Percentiles rank a stretch among this genome's conserved stretches.
Evolutionary conservation across 2,797 vertebrate genomes (phyloP).

Genomic region (Xyrichtys novacula): DNA sequence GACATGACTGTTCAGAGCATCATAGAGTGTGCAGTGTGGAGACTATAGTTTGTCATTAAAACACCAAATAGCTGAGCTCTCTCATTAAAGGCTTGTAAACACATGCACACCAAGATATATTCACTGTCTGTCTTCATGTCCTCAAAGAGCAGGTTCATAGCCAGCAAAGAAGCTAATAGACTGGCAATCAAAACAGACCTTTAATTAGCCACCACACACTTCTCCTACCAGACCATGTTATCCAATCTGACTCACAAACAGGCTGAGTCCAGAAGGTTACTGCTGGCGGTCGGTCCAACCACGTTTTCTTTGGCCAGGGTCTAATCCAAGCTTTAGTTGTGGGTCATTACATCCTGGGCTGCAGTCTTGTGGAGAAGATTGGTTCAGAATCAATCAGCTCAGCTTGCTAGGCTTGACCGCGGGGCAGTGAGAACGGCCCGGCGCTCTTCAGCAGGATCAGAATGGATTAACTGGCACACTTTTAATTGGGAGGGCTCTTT

Average conservation of each 20-base stretch:
- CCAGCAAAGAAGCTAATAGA: not conserved
- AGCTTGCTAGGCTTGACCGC: slow-evolving; percentile 74
- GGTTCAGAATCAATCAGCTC: slow-evolving; percentile 89
- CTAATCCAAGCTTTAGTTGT: slow-evolving; percentile 75
- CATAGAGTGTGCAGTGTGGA: not conserved
- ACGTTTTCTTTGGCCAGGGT: slow-evolving; percentile 41
- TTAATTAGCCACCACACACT: slow-evolving; percentile 43
- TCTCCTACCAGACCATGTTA: slow-evolving; percentile 25
- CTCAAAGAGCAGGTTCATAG: no score
- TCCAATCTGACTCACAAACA: slow-evolving; percentile 50
- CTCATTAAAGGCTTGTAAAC: not conserved
- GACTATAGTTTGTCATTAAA: slow-evolving; percentile 11
- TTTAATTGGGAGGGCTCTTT: slow-evolving; percentile 80
- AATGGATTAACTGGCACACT: slow-evolving; percentile 90
- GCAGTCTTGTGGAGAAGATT: slow-evolving; percentile 79
- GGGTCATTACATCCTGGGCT: slow-evolving; percentile 76
- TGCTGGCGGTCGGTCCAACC: slow-evolving; percentile 45
- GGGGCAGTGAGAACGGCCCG: slow-evolving; percentile 82
- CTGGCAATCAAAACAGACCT: slow-evolving; percentile 20
- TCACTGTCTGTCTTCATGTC: not conserved
- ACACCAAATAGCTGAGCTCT: not conserved
- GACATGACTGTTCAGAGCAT: slow-evolving; percentile 6
- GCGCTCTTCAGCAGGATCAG: slow-evolving; percentile 87
- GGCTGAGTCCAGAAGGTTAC: slow-evolving; percentile 63
- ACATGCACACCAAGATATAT: not conserved